Evolutionary conservation across 2,113 vertebrate species (phyloP).

Genomic region (Anoura caudifer): DNA sequence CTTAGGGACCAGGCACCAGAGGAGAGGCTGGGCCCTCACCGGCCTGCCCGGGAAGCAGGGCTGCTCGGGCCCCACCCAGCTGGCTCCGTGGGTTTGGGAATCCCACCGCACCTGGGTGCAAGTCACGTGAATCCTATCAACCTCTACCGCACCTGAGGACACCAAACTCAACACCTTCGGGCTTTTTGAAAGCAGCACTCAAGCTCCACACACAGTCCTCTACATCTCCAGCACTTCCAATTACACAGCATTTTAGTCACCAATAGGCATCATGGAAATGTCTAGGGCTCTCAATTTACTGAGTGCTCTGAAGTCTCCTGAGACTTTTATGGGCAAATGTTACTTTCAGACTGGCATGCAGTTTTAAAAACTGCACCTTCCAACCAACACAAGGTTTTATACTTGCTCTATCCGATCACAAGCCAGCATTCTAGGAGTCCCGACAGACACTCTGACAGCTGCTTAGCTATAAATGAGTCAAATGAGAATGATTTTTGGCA

Average conservation of each 20-base stretch:
- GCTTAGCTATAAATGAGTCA: background rate
- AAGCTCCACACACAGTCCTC: fast-evolving
- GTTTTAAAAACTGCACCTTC: background rate
- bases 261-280: background rate
- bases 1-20: background rate
- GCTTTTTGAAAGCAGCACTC: background rate
- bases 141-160: background rate
- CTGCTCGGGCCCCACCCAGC: background rate
- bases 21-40: background rate
- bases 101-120: no score
- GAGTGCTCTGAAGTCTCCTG: background rate
- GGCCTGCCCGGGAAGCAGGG: background rate
- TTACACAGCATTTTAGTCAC: background rate
- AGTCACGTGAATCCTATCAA: background rate
- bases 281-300: background rate
- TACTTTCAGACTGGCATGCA: background rate
- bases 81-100: background rate
- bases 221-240: background rate
- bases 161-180: background rate
- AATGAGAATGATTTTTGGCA: background rate
- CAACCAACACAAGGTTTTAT: background rate
- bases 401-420: background rate
- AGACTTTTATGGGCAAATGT: background rate
- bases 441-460: background rate
- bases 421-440: background rate